phyloP scores from a whole-genome alignment of 2,888 invertebrate genomes.

The Trissolcus brochymenae region DNA sequence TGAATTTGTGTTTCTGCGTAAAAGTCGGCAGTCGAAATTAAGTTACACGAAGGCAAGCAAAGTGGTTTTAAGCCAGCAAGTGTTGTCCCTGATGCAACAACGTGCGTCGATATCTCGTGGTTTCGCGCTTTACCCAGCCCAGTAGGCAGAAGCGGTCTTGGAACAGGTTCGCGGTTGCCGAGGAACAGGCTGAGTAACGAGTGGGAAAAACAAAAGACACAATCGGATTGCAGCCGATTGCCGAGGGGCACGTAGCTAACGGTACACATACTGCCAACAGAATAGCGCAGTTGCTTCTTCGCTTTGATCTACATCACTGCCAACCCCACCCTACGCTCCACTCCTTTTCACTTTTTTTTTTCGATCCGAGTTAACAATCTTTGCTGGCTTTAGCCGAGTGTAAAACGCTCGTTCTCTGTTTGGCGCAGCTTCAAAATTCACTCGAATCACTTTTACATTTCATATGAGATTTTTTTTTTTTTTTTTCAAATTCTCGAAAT shows the following conservation, averaged over 20 bases:
- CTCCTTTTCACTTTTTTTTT: constrained; percentile 9
- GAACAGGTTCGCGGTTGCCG: constrained; percentile 72
- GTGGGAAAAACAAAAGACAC: constrained; percentile 71
- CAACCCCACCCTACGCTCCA: constrained; percentile 20
- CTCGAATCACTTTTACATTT: no score
- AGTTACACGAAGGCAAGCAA: no score
- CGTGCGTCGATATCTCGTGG: constrained; percentile 35
- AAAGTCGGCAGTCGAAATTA: no score
- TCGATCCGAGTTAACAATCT: no score
- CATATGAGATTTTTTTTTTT: no score
- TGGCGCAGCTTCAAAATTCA: no score
- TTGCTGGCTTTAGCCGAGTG: not conserved
- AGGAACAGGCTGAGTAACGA: constrained; percentile 66
- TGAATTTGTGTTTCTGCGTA: no score
- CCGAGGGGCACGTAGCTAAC: constrained; percentile 69
- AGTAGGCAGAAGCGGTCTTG: constrained; percentile 62
- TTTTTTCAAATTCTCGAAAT: no score
- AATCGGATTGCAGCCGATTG: constrained; percentile 73
- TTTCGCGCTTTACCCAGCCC: constrained; percentile 55
- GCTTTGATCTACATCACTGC: constrained; percentile 52
- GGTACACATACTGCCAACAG: constrained; percentile 64
- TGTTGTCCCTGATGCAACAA: constrained; percentile 4
- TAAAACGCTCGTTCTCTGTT: not conserved
- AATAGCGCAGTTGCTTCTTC: constrained; percentile 56
- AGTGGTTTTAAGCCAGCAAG: not conserved